phyloP scores from a whole-genome alignment of 2,113 vertebrate genomes.

The Tychaedon coryphoeus region DNA sequence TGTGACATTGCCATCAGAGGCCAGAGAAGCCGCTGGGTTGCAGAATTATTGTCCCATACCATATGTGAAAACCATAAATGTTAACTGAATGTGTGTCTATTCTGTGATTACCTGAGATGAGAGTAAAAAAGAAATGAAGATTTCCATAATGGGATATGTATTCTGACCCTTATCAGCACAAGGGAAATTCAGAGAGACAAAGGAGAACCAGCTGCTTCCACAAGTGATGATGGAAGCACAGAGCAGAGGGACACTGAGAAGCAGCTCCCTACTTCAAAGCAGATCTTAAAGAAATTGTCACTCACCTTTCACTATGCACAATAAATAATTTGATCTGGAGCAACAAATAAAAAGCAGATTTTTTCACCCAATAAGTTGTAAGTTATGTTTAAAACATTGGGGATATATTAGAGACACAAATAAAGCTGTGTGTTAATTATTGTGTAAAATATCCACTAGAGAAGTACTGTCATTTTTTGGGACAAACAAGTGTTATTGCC shows the following conservation, averaged over 20 bases:
- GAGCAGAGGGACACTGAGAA: neutral
- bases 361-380: neutral
- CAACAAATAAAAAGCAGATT: neutral
- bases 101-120: neutral
- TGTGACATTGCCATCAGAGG: accelerated
- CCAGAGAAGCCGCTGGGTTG: neutral
- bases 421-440: neutral
- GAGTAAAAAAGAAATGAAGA: neutral
- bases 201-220: neutral
- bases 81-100: neutral
- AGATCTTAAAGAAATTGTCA: neutral
- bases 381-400: neutral
- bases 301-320: neutral
- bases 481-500: neutral
- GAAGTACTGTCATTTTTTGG: neutral
- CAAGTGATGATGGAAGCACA: neutral
- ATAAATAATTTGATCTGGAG: neutral
- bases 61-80: neutral
- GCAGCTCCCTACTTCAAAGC: neutral
- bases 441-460: neutral
- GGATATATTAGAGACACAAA: neutral
- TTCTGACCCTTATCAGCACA: neutral
- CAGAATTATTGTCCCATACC: neutral
- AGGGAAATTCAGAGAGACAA: neutral
- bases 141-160: neutral